A percentile compares a stretch with the other conserved stretches of the same genome.
These are phyloP conservation scores for Narcine bancroftii DNA, from an alignment of 2,113 vertebrate species.

Conservation along the genomic window DNA sequence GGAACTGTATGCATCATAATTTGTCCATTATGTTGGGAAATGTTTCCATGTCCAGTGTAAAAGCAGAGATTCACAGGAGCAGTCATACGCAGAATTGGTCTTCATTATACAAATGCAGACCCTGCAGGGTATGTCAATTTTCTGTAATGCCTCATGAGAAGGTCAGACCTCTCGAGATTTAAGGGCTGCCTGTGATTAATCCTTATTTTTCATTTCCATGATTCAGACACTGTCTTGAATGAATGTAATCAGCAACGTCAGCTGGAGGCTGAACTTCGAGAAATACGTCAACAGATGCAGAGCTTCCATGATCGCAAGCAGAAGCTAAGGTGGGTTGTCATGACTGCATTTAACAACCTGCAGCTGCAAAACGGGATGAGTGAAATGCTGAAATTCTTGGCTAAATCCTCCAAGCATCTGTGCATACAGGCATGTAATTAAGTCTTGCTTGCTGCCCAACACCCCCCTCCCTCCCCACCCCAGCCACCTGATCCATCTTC, in stretches of 20 bases:
- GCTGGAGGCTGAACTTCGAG: constrained; percentile 64
- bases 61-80: background rate
- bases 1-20: background rate
- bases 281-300: constrained; percentile 68
- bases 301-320: constrained; percentile 65
- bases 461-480: too few relatives aligned
- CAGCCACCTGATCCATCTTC: too few relatives aligned
- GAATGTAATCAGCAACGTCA: constrained; percentile 40
- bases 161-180: background rate
- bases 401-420: too few relatives aligned
- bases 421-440: too few relatives aligned
- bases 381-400: too few relatives aligned
- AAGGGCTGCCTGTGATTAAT: background rate
- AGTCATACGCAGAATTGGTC: background rate
- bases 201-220: background rate
- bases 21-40: background rate
- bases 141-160: background rate
- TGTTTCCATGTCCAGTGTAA: background rate
- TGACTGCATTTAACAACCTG: background rate
- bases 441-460: too few relatives aligned
- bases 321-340: constrained; percentile 63
- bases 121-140: background rate
- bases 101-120: background rate
- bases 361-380: too few relatives aligned
- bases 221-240: constrained; percentile 14